Percentiles rank a stretch among this genome's conserved stretches.
These are phyloP conservation scores for Melanocharis versteri DNA, from an alignment of 2,113 vertebrate species.

Conservation along the genomic window DNA sequence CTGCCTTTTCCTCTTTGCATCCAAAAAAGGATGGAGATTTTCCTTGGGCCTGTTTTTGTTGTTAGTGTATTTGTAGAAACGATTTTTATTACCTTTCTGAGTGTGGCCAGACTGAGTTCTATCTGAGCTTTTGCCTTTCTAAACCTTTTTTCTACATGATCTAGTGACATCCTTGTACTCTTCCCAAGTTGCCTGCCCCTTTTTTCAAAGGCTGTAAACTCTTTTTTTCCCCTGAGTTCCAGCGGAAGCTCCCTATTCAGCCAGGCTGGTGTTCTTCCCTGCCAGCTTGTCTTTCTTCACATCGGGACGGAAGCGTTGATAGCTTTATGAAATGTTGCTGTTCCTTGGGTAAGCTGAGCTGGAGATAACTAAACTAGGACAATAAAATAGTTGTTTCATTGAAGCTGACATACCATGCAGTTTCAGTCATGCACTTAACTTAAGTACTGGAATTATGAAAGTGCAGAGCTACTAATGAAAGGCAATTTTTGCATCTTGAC, in stretches of 20 bases:
- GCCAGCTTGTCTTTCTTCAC: rapidly evolving
- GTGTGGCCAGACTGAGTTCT: background rate
- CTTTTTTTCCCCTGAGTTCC: background rate
- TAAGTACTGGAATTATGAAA: background rate
- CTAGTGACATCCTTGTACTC: background rate
- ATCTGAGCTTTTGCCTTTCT: background rate
- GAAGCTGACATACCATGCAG: background rate
- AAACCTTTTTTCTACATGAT: background rate
- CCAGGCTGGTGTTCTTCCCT: background rate
- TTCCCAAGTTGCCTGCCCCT: background rate
- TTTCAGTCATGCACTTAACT: background rate
- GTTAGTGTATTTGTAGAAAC: background rate
- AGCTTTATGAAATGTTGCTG: slow-evolving; percentile 32
- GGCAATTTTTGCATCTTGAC: background rate
- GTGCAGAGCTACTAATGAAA: background rate
- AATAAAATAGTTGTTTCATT: slow-evolving; percentile 28
- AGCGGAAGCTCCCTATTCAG: background rate
- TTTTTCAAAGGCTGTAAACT: background rate
- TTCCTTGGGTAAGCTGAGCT: slow-evolving; percentile 4
- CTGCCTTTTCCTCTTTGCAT: background rate
- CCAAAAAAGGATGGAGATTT: background rate
- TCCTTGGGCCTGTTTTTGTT: background rate
- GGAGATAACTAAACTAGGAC: slow-evolving; percentile 6
- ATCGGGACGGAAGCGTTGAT: background rate
- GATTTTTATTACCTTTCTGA: background rate